Percentiles rank a stretch among this genome's conserved stretches.
These are phyloP conservation scores for Sebastes diaconus DNA, from an alignment of 2,797 vertebrate species.

Conservation along the genomic window DNA sequence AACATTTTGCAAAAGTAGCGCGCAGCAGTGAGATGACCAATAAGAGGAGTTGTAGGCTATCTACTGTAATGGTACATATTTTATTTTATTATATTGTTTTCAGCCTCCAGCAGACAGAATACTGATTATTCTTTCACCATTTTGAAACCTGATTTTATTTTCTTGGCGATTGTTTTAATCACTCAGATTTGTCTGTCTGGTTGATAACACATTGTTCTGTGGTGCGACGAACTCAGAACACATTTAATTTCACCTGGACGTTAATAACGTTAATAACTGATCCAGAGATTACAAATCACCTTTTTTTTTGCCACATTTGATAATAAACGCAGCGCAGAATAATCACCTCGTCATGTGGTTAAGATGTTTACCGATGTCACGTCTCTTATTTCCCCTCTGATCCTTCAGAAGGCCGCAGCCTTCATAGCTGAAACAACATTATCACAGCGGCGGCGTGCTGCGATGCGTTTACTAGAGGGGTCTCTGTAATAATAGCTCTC, in stretches of 20 bases:
- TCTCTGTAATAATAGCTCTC: conserved; percentile 47
- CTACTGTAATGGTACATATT: not conserved
- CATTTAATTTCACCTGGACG: not conserved
- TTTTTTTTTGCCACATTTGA: not conserved
- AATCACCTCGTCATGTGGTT: conserved; percentile 24
- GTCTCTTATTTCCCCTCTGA: conserved; percentile 15
- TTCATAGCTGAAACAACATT: conserved; percentile 23
- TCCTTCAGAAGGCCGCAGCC: not conserved
- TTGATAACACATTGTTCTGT: not conserved
- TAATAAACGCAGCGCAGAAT: not conserved
- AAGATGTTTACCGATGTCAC: conserved; percentile 21
- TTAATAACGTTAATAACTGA: conserved; percentile 4
- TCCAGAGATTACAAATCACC: not conserved
- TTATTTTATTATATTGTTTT: too few relatives aligned
- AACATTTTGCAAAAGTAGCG: not conserved
- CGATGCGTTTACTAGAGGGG: conserved; percentile 27
- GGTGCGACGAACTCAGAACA: not conserved
- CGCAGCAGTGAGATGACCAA: not conserved
- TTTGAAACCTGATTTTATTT: too few relatives aligned
- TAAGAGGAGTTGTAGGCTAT: not conserved
- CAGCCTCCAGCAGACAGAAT: too few relatives aligned
- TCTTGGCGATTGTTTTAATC: not conserved
- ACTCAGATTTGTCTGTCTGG: not conserved
- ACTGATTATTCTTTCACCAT: too few relatives aligned
- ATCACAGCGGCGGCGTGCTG: conserved; percentile 32